Base-by-base conservation (phyloP, 1,140 invertebrate species). In the Anoplolepis gracilipes region DNA sequence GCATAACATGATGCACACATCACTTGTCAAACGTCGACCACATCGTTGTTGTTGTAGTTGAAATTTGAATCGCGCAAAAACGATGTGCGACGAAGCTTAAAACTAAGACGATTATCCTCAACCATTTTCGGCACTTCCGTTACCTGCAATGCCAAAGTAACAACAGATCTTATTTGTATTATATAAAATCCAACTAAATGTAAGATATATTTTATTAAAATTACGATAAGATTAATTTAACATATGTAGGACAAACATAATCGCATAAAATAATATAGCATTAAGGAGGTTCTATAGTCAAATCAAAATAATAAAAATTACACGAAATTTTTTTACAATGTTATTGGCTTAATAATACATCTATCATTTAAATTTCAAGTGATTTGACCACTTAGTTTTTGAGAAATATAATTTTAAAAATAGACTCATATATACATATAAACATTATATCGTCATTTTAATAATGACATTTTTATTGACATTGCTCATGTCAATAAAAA, bases 51-150 rank as follows among this genome's bases (percentile, higher is more conserved):
- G 77, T 94, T 94, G 79, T 95, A 95, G 87, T 95, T 95, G 88
- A 94, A 95, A 87, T 95, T 95, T 36, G 94, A 94, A 90, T 95
- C 94, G 69, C 94, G 94, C 78, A 95, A 91, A 88, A 95, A 94
- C 39, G 94, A 95, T 65, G 94, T 95, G 85, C 94, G 92, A 77
- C 93, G 92, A 77, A 94, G 92, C 88, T 95, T 95, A 79, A 94
- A 93, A 79, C 87, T 93, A 30, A 93, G 88, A 57, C 91, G 90
- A 86, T 90, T 92, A 39, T 93, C 91, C 87, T 95, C 94, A 95
- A 88, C 94, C 93, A 90, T 94, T 94, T 92, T 95, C 94, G 90
- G 92, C 86, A 86, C 90, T 94, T 93, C 94, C 94, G 88, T 92
- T 94, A 76, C 93, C 94, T 95, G 90, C 30, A 92, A 93, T 75